phyloP scores from a whole-genome alignment of 2,797 vertebrate species.

The Halcyon chelicuti region DNA sequence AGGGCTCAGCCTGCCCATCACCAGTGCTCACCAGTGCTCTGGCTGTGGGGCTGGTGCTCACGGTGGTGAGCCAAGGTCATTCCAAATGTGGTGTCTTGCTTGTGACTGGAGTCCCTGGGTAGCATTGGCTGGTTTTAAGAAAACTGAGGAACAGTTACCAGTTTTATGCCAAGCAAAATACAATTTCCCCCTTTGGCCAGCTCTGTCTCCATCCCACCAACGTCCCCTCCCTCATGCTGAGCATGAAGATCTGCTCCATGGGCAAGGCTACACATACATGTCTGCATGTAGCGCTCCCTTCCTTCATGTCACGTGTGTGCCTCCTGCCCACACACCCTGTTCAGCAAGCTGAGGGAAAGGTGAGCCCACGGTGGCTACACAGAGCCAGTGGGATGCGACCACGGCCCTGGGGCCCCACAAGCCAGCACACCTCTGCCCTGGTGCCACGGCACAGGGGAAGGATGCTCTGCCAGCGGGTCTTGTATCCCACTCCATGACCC shows the following conservation, averaged over 20 bases:
- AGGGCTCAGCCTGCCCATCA: background rate
- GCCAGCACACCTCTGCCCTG: background rate
- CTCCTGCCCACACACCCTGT: background rate
- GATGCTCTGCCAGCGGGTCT: background rate
- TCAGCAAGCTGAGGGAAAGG: background rate
- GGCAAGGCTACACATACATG: background rate
- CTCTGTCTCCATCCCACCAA: background rate
- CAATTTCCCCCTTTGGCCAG: background rate
- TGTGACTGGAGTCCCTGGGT: background rate
- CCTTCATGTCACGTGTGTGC: fast-evolving
- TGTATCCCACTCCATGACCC: fast-evolving
- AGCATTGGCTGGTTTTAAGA: background rate
- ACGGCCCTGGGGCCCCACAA: fast-evolving
- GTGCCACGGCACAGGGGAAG: fast-evolving
- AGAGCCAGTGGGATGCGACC: background rate
- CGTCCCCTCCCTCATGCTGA: fast-evolving
- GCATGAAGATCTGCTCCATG: background rate
- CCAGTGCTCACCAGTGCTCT: background rate
- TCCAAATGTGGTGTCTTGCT: background rate
- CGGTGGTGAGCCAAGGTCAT: background rate
- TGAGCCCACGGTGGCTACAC: background rate
- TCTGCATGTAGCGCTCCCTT: fast-evolving
- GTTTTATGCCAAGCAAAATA: background rate
- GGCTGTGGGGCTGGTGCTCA: background rate
- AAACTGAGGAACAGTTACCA: background rate